These are phyloP conservation scores for Macropis europaea DNA, from an alignment of 2,888 invertebrate species.

Conservation along the genomic window DNA sequence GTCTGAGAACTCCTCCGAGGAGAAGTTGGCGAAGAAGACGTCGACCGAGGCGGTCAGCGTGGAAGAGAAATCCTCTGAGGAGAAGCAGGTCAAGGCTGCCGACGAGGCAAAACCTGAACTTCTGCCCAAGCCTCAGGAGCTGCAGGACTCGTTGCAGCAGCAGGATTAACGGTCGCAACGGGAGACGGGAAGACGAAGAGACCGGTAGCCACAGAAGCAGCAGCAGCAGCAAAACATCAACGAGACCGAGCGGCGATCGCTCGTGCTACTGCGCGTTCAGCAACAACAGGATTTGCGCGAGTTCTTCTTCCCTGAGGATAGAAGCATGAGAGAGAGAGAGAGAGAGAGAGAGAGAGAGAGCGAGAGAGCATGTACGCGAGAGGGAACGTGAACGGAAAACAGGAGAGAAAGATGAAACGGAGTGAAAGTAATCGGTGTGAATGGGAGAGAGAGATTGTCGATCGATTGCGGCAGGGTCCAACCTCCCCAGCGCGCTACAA, in stretches of 20 bases:
- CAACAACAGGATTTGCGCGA: slow-evolving; percentile 36
- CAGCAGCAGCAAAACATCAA: slow-evolving; percentile 52
- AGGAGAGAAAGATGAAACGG: slow-evolving; percentile 47
- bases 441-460: slow-evolving; percentile 43
- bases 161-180: slow-evolving; percentile 18
- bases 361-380: slow-evolving; percentile 43
- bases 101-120: slow-evolving; percentile 57
- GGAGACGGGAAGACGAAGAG: slow-evolving; percentile 45
- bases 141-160: slow-evolving; percentile 8
- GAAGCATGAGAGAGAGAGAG: slow-evolving; percentile 53
- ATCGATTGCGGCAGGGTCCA: slow-evolving; percentile 50
- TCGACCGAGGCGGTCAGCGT: slow-evolving; percentile 59
- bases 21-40: slow-evolving; percentile 55
- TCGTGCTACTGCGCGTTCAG: slow-evolving; percentile 61
- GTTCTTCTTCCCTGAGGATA: slow-evolving; percentile 52
- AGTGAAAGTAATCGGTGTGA: slow-evolving; percentile 49
- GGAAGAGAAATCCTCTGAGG: slow-evolving; percentile 58
- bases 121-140: slow-evolving; percentile 58
- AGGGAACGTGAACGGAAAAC: slow-evolving; percentile 33
- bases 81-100: slow-evolving; percentile 48
- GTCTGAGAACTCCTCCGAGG: slow-evolving; percentile 51
- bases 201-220: slow-evolving; percentile 52
- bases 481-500: slow-evolving; percentile 59
- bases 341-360: slow-evolving; percentile 21
- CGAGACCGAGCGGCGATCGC: slow-evolving; percentile 52